These are phyloP conservation scores for Sipha flava DNA, from an alignment of 1,140 invertebrate genomes.

Conservation along the genomic window DNA sequence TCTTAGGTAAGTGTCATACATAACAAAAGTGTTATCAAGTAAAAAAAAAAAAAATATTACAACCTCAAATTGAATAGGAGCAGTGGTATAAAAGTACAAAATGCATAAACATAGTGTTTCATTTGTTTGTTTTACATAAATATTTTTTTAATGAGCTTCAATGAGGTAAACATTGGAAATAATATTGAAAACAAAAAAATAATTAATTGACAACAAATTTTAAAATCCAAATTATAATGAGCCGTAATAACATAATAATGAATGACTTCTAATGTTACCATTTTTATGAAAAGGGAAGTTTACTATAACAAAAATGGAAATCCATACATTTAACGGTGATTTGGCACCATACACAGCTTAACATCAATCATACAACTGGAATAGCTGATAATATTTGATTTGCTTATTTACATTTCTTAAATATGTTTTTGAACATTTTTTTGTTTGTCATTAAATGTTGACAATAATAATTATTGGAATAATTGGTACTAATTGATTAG, in stretches of 20 bases:
- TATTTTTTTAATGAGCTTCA: conserved; percentile 4
- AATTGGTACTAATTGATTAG: not conserved
- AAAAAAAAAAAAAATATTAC: conserved; percentile 16
- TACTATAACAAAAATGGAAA: not conserved
- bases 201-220: conserved; percentile 31
- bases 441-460: not conserved
- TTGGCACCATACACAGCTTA: not conserved
- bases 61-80: conserved; percentile 1
- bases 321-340: not conserved
- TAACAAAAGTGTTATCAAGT: conserved; percentile 9
- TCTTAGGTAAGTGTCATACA: conserved; percentile 31
- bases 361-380: not conserved
- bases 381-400: not conserved
- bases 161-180: conserved; percentile 1
- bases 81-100: conserved; percentile 28
- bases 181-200: not conserved
- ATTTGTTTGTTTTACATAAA: not conserved
- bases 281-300: not conserved
- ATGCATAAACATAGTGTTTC: conserved; percentile 9
- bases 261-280: not conserved
- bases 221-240: conserved; percentile 13
- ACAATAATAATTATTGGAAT: not conserved
- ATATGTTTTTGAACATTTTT: not conserved
- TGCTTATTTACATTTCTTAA: not conserved
- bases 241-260: not conserved